These are phyloP conservation scores for Xiphophorus hellerii DNA, from an alignment of 2,113 vertebrate species.

Conservation along the genomic window DNA sequence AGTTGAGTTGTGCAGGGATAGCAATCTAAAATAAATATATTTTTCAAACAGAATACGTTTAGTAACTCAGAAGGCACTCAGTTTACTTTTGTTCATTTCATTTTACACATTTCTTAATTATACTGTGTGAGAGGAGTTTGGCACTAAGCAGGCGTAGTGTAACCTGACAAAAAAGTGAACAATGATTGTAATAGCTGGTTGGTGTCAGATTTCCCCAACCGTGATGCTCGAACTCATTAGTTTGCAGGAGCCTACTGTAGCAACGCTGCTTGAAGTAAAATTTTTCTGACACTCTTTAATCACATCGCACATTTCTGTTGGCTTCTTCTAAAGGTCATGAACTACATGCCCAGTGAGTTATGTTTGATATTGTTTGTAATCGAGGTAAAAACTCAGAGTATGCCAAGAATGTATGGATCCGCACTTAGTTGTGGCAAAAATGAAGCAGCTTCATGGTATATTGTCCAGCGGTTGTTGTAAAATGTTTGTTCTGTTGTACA, in stretches of 20 bases:
- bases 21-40: not conserved
- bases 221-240: not conserved
- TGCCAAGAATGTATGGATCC: conserved; percentile 42
- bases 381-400: conserved; percentile 14
- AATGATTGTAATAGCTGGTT: not conserved
- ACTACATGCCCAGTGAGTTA: conserved; percentile 1
- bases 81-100: not conserved
- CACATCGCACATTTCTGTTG: conserved; percentile 9
- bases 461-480: conserved; percentile 50
- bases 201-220: conserved; percentile 1
- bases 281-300: conserved; percentile 8
- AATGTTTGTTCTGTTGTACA: conserved; percentile 42
- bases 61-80: not conserved
- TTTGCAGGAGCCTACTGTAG: conserved; percentile 11
- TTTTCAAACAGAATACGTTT: conserved; percentile 14
- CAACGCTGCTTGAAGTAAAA: conserved; percentile 2
- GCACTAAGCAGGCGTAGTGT: not conserved
- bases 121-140: conserved; percentile 6
- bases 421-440: conserved; percentile 36
- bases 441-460: conserved; percentile 43
- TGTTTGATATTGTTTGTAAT: conserved; percentile 32
- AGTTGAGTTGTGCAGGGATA: conserved; percentile 7
- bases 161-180: not conserved
- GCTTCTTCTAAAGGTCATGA: not conserved
- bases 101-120: conserved; percentile 2